Percentiles rank a stretch among this genome's conserved stretches.
Evolutionary conservation across 2,797 vertebrate species (phyloP).

Genomic region (Neoniphon sammara): DNA sequence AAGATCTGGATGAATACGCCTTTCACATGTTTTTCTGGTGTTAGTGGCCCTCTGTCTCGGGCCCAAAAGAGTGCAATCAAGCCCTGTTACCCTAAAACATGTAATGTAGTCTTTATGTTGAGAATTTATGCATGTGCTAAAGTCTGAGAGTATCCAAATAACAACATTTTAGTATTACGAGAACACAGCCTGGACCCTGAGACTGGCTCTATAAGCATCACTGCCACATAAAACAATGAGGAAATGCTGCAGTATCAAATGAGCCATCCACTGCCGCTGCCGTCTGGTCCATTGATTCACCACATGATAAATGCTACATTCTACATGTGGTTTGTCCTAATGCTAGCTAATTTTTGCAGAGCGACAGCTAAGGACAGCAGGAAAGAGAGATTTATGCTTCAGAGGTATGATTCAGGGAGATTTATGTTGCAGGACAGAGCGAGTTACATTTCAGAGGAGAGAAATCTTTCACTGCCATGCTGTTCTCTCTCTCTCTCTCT

Average conservation of each 20-base stretch:
- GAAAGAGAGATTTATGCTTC: constrained; percentile 15
- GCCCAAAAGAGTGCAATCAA: no score
- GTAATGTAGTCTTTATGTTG: no score
- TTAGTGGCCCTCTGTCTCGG: not conserved
- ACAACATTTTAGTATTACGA: no score
- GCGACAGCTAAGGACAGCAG: constrained; percentile 7
- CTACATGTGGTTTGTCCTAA: not conserved
- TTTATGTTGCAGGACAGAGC: not conserved
- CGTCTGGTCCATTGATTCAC: not conserved
- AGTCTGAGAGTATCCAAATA: no score
- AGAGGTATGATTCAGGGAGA: not conserved
- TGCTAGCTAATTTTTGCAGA: constrained; percentile 5
- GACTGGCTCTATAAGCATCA: not conserved
- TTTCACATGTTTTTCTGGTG: not conserved
- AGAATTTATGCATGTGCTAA: no score
- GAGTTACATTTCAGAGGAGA: constrained; percentile 13
- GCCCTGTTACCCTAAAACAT: no score
- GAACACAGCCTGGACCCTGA: not conserved
- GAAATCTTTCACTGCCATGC: constrained; percentile 1
- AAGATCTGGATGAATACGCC: not conserved
- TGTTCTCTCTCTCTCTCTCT: not conserved
- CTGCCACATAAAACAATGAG: not conserved
- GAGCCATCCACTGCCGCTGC: not conserved
- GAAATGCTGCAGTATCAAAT: not conserved
- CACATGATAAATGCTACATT: constrained; percentile 20